Base-by-base conservation (phyloP, 2,888 invertebrate genomes). In the Xestia xanthographa region DNA sequence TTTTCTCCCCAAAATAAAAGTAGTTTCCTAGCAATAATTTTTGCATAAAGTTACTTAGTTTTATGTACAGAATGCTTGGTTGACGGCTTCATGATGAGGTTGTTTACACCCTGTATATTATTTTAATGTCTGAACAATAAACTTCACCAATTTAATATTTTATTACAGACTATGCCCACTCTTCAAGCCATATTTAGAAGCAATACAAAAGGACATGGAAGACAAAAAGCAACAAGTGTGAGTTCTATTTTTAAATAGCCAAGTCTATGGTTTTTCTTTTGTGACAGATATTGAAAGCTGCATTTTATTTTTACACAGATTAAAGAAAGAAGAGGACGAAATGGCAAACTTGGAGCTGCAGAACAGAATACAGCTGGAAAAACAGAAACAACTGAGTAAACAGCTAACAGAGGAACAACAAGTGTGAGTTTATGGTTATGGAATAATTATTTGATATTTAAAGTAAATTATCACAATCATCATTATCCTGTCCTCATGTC, bases 181-280 rank as follows among this genome's bases (percentile, higher is more conserved):
- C 72, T 99, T 99, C 92, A 98, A 98, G 89, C 98, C 99, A 3
- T 99, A 98, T 91, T 97, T 99, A 60, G 98, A 99, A 94, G 99
- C 99, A 22, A 98, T 99, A 91, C 98, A 98, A 91, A 97, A 98
- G 89, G 99, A 99, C 93, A 97, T 98, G 78, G 98, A 99, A 91
- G 98, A 98, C 89, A 98, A 98, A 88, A 97, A 97, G 83, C 97
- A 92, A 78, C 92, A 93, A 86, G 91, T 94, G 96, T 96, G 90
- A 93, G 95, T 93, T 70, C n/a, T 29, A 29, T 53, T 71, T 66
- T 70, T 5, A 56, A 65, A 56, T 48, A 65, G 6, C 1, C 9
- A 2, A 9, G 6, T 12, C 22, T 66, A 14, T 34, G 20, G 0
- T 45, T 53, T 43, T 26, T 34, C 14, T 48, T n/a, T 26, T 34